Evolutionary conservation across 1,140 invertebrate genomes (phyloP), one percentile per base, ranked within the genome.

Genomic region (Drosophila setifemur): DNA sequence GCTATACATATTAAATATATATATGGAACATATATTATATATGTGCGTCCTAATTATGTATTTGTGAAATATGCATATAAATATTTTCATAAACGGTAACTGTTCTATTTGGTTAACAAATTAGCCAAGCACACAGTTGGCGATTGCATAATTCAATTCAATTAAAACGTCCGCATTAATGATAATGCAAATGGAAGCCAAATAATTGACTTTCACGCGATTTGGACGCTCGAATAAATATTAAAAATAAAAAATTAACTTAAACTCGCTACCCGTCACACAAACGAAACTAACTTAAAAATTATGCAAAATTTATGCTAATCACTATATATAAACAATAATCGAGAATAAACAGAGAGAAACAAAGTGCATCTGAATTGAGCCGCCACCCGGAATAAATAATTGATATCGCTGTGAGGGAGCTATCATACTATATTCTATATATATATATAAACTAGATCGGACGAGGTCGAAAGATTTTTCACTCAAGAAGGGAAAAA

Each of bases 401-500:
- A 66, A 64, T 64, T 49, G 14, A 64, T 47, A 40, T 29, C 14
- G 31, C 25, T 64, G 26, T 35, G 11, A 14, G 23, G 14, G 12
- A 23, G 21, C 11, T 33, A 25, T 16, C 3, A 23, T 28, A 48
- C 16, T n/a, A n/a, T n/a, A n/a, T n/a, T n/a, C 33, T 37, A 37
- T 4, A 14, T 43, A 7, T 25, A 43, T 4, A 19, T 8, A 9
- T 7, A 29, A 49, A 35, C 19, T 35, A 57, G 12, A 18, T 42
- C 29, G 21, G 29, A 55, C 9, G 21, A 14, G 39, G 64, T 86
- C 81, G 77, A 87, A 86, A 86, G 85, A 53, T 70, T 81, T 86
- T 86, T 86, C 50, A 58, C 76, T 86, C 76, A 40, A 29, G 49
- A 86, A 86, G 82, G 66, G 60, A 86, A 87, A 86, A 86, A 87